Evolutionary conservation across 2,888 invertebrate genomes (phyloP).

Genomic region (Aphrophora alni): DNA sequence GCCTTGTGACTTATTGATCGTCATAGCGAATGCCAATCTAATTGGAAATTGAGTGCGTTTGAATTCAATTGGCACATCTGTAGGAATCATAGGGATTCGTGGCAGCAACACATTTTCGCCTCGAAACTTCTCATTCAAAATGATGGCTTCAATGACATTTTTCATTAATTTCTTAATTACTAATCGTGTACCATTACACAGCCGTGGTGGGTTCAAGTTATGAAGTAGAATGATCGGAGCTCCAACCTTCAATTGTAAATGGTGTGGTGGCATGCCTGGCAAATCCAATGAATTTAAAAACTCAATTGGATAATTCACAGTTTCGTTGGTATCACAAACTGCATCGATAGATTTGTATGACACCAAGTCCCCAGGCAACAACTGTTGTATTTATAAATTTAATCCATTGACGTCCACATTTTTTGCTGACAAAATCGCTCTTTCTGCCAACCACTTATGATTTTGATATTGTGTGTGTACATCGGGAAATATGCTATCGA

Average conservation of each 20-base stretch:
- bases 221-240: neutral
- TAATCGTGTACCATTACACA: neutral
- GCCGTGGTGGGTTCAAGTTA: neutral
- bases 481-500: neutral
- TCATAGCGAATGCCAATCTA: too few relatives aligned
- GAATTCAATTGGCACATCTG: neutral
- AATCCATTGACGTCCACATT: too few relatives aligned
- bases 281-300: neutral
- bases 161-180: neutral
- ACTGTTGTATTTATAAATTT: neutral
- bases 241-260: neutral
- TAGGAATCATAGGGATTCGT: neutral
- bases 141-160: neutral
- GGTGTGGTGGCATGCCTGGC: neutral
- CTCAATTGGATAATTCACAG: neutral
- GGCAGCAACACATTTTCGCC: neutral
- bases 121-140: neutral
- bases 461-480: constrained; percentile 11
- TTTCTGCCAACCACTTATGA: constrained; percentile 21
- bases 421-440: too few relatives aligned
- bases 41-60: neutral
- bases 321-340: neutral
- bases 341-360: neutral
- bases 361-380: neutral
- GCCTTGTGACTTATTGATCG: too few relatives aligned